Conservation (phyloP, 1,140 invertebrate species). For the Hypsibius dujardini region DNA sequence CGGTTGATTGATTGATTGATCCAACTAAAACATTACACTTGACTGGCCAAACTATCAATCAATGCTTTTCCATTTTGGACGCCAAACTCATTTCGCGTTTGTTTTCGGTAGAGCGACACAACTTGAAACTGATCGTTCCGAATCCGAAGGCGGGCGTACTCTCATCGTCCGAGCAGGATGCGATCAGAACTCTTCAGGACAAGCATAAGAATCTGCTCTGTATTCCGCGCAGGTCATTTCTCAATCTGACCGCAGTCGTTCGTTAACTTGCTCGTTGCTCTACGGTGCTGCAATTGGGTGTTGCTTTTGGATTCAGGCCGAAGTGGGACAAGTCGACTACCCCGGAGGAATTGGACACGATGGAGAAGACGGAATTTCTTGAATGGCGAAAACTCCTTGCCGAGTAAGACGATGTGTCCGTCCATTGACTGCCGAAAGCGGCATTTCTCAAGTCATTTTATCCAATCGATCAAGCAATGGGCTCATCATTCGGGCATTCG, state of each 20-base stretch:
- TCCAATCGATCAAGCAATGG: no score
- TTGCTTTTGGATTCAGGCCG: constrained; percentile 42
- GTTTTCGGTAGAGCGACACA: constrained; percentile 52
- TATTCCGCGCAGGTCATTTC: constrained; percentile 51
- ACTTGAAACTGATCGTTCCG: constrained; percentile 56
- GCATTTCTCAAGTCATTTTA: no score
- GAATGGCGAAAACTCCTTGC: constrained; percentile 68
- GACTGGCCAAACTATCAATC: no score
- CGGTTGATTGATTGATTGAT: no score
- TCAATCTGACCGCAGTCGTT: constrained; percentile 20
- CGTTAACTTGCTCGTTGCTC: no score
- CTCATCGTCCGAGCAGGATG: constrained; percentile 43
- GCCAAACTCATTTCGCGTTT: no score
- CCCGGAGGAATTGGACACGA: constrained; percentile 51
- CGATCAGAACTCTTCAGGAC: constrained; percentile 43
- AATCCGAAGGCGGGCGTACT: constrained; percentile 43
- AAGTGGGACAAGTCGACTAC: constrained; percentile 55
- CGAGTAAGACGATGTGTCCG: constrained; percentile 26
- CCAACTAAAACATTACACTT: no score
- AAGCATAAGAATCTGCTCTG: constrained; percentile 47
- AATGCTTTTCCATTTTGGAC: no score
- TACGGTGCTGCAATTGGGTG: no score
- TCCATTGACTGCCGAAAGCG: no score
- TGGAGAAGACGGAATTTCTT: constrained; percentile 63
- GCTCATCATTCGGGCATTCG: no score